Evolutionary conservation across 2,888 invertebrate genomes (phyloP).

Genomic region (Volucella bombylans): DNA sequence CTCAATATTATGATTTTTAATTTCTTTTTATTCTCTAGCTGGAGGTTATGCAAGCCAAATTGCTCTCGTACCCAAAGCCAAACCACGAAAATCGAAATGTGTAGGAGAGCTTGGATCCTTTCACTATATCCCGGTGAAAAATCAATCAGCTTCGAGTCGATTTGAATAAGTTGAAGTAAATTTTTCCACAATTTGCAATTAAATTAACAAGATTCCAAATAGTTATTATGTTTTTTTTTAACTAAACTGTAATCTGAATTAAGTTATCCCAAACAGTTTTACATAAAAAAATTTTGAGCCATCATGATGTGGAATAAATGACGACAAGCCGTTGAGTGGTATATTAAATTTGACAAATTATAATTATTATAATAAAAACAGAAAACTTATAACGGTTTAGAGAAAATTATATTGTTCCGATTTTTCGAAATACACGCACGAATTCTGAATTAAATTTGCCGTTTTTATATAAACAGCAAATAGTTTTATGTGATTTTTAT

Average conservation of each 20-base stretch:
- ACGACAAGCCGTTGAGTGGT: no score
- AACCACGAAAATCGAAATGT: slow-evolving; percentile 49
- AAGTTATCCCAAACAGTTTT: no score
- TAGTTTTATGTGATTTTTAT: slow-evolving; percentile 81
- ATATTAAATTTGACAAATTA: no score
- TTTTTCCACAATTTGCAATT: no score
- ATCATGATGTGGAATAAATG: no score
- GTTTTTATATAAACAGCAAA: slow-evolving; percentile 83
- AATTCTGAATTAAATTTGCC: slow-evolving; percentile 81
- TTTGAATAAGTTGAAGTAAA: not conserved
- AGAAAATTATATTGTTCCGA: no score
- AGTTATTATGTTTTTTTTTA: not conserved
- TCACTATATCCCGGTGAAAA: slow-evolving; percentile 55
- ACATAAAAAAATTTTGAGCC: no score
- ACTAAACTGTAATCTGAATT: no score
- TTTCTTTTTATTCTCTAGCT: slow-evolving; percentile 42
- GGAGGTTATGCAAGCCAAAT: slow-evolving; percentile 66
- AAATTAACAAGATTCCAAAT: no score
- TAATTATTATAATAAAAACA: no score
- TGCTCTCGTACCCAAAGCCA: slow-evolving; percentile 37
- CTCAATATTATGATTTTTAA: slow-evolving; percentile 27
- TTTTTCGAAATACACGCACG: slow-evolving; percentile 22
- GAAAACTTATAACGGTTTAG: no score
- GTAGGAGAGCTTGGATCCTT: slow-evolving; percentile 30
- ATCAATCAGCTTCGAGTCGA: slow-evolving; percentile 57